These are phyloP conservation scores for Tragelaphus buxtoni DNA, from an alignment of 2,113 vertebrate genomes.

Conservation along the genomic window DNA sequence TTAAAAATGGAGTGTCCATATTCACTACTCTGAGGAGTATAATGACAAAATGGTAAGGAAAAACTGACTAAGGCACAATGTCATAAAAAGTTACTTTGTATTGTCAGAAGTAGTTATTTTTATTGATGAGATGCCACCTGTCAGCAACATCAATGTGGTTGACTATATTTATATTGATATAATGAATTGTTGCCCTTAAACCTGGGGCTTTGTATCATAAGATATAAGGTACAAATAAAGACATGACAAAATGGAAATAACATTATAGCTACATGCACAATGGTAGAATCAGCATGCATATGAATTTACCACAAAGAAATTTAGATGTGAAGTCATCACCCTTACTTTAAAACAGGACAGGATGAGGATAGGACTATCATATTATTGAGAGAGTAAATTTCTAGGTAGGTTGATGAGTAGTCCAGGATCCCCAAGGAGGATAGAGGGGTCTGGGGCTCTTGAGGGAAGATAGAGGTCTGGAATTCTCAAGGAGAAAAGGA, in stretches of 20 bases:
- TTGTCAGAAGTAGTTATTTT: neutral
- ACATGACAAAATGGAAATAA: neutral
- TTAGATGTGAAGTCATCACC: neutral
- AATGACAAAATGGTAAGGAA: neutral
- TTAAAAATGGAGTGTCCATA: neutral
- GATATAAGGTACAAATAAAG: neutral
- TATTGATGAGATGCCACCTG: neutral
- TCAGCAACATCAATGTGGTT: neutral
- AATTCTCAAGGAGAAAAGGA: neutral
- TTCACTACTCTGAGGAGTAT: neutral
- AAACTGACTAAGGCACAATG: neutral
- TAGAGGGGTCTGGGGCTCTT: neutral
- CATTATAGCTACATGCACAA: neutral
- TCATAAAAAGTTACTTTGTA: neutral
- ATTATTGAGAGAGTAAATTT: neutral
- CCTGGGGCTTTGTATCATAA: neutral
- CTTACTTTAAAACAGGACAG: neutral
- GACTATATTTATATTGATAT: neutral
- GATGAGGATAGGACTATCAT: neutral
- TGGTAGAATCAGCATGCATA: neutral
- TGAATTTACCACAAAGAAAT: neutral
- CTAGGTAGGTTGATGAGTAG: neutral
- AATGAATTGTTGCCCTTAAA: slow-evolving; percentile 36
- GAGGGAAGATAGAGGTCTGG: neutral
- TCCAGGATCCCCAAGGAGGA: fast-evolving